These are phyloP conservation scores for Meloidogyne floridensis DNA, from an alignment of 1,140 invertebrate genomes.

Conservation along the genomic window DNA sequence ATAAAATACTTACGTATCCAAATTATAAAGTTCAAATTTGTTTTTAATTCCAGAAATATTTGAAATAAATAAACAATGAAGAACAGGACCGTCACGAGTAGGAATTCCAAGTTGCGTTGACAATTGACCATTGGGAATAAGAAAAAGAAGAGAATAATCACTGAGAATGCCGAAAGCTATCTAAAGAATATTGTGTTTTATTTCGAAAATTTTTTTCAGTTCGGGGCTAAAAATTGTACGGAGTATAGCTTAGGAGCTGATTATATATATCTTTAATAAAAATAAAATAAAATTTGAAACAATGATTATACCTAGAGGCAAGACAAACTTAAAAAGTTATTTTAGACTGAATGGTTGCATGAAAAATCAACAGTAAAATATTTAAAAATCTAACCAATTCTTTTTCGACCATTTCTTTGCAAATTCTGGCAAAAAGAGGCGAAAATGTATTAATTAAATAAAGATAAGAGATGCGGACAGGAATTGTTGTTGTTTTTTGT, in stretches of 20 bases:
- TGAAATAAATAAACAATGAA: constrained; percentile 23
- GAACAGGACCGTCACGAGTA: background rate
- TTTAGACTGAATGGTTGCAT: no score
- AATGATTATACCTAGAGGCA: no score
- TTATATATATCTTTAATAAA: no score
- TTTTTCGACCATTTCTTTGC: constrained; percentile 21
- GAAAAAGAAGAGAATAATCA: background rate
- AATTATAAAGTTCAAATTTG: background rate
- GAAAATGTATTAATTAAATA: constrained; percentile 30
- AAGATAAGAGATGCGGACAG: constrained; percentile 22
- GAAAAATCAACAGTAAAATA: no score
- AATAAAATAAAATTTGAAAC: no score
- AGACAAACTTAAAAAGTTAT: no score
- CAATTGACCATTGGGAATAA: constrained; percentile 14
- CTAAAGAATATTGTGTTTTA: no score
- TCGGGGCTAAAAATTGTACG: no score
- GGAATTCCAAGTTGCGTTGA: constrained; percentile 17
- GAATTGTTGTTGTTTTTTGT: background rate
- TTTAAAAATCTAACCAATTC: constrained; percentile 15
- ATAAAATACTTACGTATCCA: background rate
- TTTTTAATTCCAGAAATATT: background rate
- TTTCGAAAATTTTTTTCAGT: no score
- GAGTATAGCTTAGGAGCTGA: no score
- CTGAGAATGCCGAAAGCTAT: background rate
- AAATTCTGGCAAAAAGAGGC: constrained; percentile 25